phyloP scores from a whole-genome alignment of 2,797 vertebrate genomes.

The Hemitrygon akajei region DNA sequence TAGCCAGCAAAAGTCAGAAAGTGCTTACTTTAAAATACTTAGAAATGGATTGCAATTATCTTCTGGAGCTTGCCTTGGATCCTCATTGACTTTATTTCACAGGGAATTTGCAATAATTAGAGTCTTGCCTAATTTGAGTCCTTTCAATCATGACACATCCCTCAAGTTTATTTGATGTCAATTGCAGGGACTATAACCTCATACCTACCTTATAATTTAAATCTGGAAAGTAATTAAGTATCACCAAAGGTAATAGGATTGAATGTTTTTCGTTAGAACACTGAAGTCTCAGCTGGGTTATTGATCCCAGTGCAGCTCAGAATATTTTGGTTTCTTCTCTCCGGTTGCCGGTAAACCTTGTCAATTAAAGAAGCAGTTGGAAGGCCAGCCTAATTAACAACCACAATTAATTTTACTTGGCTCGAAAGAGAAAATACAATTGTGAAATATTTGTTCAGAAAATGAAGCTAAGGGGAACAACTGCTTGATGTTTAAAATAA shows the following conservation, averaged over 20 bases:
- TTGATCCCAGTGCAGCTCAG: background rate
- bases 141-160: background rate
- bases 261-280: constrained; percentile 14
- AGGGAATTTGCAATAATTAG: constrained; percentile 19
- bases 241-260: background rate
- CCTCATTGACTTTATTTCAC: background rate
- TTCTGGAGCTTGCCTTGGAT: background rate
- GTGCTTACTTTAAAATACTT: background rate
- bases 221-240: background rate
- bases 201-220: constrained; percentile 13
- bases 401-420: background rate
- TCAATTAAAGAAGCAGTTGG: background rate
- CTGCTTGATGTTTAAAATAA: too few relatives aligned
- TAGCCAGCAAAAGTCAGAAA: background rate
- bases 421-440: background rate
- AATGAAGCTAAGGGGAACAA: background rate
- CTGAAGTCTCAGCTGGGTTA: background rate
- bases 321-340: background rate
- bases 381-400: background rate
- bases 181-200: background rate
- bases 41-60: constrained; percentile 17
- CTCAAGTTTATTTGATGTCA: constrained; percentile 20
- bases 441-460: background rate
- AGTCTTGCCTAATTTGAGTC: background rate
- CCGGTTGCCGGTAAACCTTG: background rate